Evolutionary conservation across 2,797 vertebrate genomes (phyloP).

Genomic region (Catharus ustulatus): DNA sequence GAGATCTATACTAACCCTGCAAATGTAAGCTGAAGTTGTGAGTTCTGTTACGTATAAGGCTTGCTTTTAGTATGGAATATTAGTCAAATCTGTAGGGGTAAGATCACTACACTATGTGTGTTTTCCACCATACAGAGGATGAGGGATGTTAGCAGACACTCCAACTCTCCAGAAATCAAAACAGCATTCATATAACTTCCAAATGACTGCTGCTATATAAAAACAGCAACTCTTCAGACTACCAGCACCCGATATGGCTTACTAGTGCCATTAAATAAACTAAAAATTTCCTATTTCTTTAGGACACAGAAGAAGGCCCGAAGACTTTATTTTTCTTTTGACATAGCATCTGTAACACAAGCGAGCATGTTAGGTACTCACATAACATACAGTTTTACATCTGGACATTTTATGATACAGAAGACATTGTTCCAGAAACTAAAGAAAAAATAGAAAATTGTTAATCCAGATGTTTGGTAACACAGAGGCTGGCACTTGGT

Average conservation of each 20-base stretch:
- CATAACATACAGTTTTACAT: slow-evolving; percentile 37
- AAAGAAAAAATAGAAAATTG: not conserved
- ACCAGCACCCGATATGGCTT: not conserved
- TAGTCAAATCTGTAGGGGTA: not conserved
- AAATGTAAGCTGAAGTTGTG: not conserved
- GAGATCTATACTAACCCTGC: not conserved
- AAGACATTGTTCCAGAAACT: slow-evolving; percentile 36
- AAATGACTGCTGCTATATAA: not conserved
- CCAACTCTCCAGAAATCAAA: not conserved
- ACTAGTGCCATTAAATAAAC: not conserved
- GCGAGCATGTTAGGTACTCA: not conserved
- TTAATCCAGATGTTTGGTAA: slow-evolving; percentile 12
- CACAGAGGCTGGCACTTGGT: not conserved
- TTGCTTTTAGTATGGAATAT: not conserved
- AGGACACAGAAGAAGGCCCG: slow-evolving; percentile 10
- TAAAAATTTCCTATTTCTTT: slow-evolving; percentile 26
- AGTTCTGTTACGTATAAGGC: not conserved
- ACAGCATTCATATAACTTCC: not conserved
- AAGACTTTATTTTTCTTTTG: slow-evolving; percentile 53
- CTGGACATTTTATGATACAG: slow-evolving; percentile 21
- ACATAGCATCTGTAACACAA: slow-evolving; percentile 39
- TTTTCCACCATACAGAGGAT: not conserved
- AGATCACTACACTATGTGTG: not conserved
- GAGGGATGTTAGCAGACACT: not conserved
- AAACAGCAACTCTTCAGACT: not conserved